A percentile compares a stretch with the other conserved stretches of the same genome.
These are phyloP conservation scores for Orientallactaga sibirica DNA, from an alignment of 2,797 vertebrate genomes.

Conservation along the genomic window DNA sequence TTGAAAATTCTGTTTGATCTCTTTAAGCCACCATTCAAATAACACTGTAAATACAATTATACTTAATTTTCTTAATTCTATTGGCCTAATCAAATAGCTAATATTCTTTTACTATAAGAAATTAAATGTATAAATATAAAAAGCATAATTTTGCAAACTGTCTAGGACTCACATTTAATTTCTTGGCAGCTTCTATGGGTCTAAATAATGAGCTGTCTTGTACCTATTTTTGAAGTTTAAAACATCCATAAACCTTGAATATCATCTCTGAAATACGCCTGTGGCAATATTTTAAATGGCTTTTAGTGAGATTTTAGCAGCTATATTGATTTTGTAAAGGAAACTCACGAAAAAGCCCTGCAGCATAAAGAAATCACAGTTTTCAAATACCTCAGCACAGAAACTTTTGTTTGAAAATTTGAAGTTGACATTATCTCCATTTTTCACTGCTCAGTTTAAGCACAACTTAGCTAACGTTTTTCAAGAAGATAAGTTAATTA, in stretches of 20 bases:
- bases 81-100: background rate
- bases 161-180: background rate
- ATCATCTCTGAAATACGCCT: background rate
- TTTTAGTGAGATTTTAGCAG: slow-evolving; percentile 11
- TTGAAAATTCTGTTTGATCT: slow-evolving; percentile 11
- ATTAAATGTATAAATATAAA: slow-evolving; percentile 32
- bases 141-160: slow-evolving; percentile 28
- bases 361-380: background rate
- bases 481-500: slow-evolving; percentile 2
- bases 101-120: background rate
- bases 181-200: background rate
- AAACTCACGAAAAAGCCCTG: background rate
- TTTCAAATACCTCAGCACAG: background rate
- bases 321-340: background rate
- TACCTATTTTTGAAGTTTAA: background rate
- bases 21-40: background rate
- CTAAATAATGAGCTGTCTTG: background rate
- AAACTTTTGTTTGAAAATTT: slow-evolving; percentile 49
- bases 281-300: background rate
- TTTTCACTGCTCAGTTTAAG: background rate
- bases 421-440: background rate
- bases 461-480: slow-evolving; percentile 5
- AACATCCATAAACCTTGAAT: slow-evolving; percentile 9
- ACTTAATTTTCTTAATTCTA: slow-evolving; percentile 8
- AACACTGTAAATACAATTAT: background rate